Base-by-base conservation (phyloP, 2,113 vertebrate species). In the Synchiropus splendidus region DNA sequence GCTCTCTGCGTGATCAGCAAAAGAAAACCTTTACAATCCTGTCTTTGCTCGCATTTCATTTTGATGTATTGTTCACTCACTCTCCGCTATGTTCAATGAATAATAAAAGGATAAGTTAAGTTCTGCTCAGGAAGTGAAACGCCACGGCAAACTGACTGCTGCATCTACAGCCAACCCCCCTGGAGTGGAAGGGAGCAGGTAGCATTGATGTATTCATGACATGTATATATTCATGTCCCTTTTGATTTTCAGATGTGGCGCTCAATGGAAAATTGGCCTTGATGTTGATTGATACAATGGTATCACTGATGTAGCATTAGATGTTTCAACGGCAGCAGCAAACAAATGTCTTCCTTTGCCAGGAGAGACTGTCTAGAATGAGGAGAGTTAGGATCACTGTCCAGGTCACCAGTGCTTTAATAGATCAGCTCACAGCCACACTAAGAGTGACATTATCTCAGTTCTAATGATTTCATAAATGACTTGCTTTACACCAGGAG, bases 1-100 rank as follows among this genome's bases (percentile, higher is more conserved):
- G 42, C 36, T 51, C 61, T 45, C 48, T 72, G 68, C 74, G 52
- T 36, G 38, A 64, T 67, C 61, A 68, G 75, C 72, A 65, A 49
- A 75, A 70, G 42, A 53, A 57, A 65, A 63, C 46, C 48, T 62
- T 51, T 46, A 45, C 37, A 16, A 50, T 67, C 67, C 45, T 37
- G 18, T 21, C 36, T 55, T 58, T 54, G 42, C 66, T 58, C 31
- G 46, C 31, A 47, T 64, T 72, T 66, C 39, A 34, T 77, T 70
- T 70, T 75, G 57, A 72, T 67, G 51, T 61, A 75, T 72, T 30
- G 57, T 67, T 67, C 50, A 32, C 35, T 59, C 48, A 31, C 40
- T 43, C 60, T 48, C 43, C 45, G 57, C 48, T 42, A 5, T 60
- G 45, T 67, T 59, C 61, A 67, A 39, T 79, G 68, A 75, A 75